These are phyloP conservation scores for Erpetoichthys calabaricus DNA, from an alignment of 2,797 vertebrate genomes.

Conservation along the genomic window DNA sequence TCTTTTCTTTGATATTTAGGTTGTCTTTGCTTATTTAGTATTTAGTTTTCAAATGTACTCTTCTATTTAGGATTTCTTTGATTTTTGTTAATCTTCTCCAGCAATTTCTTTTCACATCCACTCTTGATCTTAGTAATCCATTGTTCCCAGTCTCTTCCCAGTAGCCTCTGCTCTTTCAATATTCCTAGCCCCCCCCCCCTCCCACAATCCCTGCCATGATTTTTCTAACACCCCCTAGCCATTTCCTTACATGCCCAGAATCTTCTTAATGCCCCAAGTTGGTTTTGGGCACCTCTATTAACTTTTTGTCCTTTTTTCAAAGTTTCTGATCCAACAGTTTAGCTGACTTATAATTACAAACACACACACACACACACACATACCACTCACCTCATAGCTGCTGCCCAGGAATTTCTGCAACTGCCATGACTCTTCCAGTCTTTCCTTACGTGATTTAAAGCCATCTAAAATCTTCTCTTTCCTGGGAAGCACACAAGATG, in stretches of 20 bases:
- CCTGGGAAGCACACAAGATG: slow-evolving; percentile 31
- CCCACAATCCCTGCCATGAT: not conserved
- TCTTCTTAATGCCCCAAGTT: not conserved
- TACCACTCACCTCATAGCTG: slow-evolving; percentile 58
- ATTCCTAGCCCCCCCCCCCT: no score
- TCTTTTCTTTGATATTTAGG: no score
- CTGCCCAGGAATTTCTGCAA: slow-evolving; percentile 64
- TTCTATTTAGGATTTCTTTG: no score
- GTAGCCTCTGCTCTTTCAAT: no score
- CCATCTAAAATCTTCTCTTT: slow-evolving; percentile 50
- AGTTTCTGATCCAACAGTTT: no score
- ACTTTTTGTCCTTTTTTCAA: not conserved
- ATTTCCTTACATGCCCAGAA: not conserved
- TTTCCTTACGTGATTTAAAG: slow-evolving; percentile 33
- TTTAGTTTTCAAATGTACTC: no score
- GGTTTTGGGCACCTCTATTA: not conserved
- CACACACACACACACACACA: not conserved
- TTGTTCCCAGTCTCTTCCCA: no score
- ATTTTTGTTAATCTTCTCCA: no score
- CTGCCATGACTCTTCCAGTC: slow-evolving; percentile 54
- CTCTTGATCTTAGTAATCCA: no score
- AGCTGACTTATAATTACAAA: not conserved
- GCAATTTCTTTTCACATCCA: no score
- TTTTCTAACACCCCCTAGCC: not conserved
- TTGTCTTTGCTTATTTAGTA: no score